Evolutionary conservation across 2,113 vertebrate species (phyloP).

Genomic region (Tonatia bakeri): DNA sequence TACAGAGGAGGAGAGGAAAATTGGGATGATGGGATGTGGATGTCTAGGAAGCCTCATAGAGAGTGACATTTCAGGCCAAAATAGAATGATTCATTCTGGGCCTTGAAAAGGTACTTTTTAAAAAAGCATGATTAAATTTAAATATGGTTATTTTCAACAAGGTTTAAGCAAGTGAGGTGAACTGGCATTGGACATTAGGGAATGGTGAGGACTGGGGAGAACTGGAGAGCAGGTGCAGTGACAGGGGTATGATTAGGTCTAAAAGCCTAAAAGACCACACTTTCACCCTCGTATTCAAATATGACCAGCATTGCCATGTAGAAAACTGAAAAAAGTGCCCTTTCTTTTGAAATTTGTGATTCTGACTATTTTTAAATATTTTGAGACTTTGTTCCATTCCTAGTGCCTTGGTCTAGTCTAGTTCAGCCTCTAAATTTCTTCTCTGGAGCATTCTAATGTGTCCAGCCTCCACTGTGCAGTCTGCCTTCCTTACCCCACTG

Average conservation of each 20-base stretch:
- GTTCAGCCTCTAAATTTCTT: neutral
- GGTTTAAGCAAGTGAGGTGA: neutral
- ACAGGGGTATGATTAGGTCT: neutral
- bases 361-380: neutral
- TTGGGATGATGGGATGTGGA: neutral
- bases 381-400: neutral
- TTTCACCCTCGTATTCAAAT: neutral
- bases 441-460: neutral
- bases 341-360: neutral
- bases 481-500: neutral
- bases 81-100: neutral
- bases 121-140: neutral
- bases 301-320: neutral
- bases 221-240: neutral
- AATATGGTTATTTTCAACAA: neutral
- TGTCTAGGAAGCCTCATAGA: neutral
- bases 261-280: accelerated
- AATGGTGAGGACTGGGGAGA: neutral
- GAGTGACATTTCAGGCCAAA: neutral
- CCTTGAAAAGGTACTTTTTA: neutral
- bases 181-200: neutral
- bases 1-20: neutral
- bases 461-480: neutral
- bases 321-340: neutral
- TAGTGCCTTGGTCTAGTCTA: neutral